phyloP scores from a whole-genome alignment of 2,113 vertebrate genomes.

The Lichenostomus cassidix region DNA sequence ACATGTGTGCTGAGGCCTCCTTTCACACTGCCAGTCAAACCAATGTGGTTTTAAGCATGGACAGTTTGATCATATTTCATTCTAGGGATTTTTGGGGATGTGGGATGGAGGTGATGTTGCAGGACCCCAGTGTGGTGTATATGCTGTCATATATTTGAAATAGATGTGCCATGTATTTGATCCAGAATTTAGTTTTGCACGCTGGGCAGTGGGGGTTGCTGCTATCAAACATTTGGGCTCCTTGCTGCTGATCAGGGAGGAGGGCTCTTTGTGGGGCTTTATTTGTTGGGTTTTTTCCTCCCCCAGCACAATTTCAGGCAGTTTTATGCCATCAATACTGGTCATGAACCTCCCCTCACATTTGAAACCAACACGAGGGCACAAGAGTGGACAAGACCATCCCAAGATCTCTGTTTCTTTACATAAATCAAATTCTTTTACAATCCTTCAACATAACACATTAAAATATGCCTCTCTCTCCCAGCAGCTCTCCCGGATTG shows the following conservation, averaged over 20 bases:
- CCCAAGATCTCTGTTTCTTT: slow-evolving; percentile 50
- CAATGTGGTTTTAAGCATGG: not conserved
- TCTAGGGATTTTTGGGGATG: not conserved
- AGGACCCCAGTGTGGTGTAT: not conserved
- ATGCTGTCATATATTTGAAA: not conserved
- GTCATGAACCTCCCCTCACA: not conserved
- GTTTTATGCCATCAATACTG: not conserved
- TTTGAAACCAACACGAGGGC: not conserved
- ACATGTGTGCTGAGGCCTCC: not conserved
- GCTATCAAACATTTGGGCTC: not conserved
- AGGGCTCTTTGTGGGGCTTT: not conserved
- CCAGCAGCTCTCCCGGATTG: slow-evolving; percentile 53
- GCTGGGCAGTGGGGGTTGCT: not conserved
- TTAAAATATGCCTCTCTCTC: slow-evolving; percentile 40
- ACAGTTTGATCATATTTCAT: not conserved
- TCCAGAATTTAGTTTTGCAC: not conserved
- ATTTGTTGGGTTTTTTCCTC: not conserved
- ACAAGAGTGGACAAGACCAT: not conserved
- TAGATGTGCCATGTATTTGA: not conserved
- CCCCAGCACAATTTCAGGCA: not conserved
- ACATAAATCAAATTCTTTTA: slow-evolving; percentile 66
- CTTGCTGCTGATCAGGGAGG: not conserved
- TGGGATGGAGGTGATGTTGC: not conserved
- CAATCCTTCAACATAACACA: slow-evolving; percentile 45
- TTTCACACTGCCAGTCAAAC: not conserved